Percentiles rank a stretch among this genome's conserved stretches.
phyloP scores from a whole-genome alignment of 2,888 invertebrate species.

The Lypha dubia region DNA sequence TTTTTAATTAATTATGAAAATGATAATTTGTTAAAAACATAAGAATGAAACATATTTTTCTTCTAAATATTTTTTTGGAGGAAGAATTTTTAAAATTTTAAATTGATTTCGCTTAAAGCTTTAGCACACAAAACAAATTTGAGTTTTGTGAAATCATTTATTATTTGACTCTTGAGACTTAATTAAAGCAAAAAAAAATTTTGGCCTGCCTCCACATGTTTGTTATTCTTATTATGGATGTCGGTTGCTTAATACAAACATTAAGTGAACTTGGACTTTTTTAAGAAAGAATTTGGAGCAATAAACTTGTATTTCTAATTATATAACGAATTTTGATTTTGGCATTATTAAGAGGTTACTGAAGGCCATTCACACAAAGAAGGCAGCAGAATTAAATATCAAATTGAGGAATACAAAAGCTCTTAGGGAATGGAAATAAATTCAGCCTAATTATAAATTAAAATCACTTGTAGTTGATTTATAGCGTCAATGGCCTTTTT shows the following conservation, averaged over 20 bases:
- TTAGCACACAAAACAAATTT: neutral
- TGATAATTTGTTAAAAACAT: slow-evolving; percentile 12
- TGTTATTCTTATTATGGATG: slow-evolving; percentile 21
- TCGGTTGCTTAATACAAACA: neutral
- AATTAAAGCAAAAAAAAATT: neutral
- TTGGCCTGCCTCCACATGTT: slow-evolving; percentile 13
- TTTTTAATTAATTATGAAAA: slow-evolving; percentile 65
- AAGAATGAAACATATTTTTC: slow-evolving; percentile 2
- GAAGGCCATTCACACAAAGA: neutral
- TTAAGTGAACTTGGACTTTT: slow-evolving; percentile 57
- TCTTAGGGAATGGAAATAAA: no score
- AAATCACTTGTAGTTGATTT: no score
- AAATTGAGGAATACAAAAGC: neutral
- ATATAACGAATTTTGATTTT: slow-evolving; percentile 6
- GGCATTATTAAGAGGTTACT: neutral
- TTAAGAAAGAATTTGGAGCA: neutral
- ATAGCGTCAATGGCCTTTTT: no score
- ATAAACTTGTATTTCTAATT: neutral
- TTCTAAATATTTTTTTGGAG: no score
- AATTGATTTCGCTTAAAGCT: neutral
- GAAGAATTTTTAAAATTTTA: neutral
- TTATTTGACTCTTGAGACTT: slow-evolving; percentile 12
- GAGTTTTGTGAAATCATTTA: neutral
- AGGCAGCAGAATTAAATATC: no score
- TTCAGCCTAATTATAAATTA: no score